Percentiles rank a stretch among this genome's conserved stretches.
Conservation (phyloP, 2,888 invertebrate genomes). For the Hydraecia micacea region DNA sequence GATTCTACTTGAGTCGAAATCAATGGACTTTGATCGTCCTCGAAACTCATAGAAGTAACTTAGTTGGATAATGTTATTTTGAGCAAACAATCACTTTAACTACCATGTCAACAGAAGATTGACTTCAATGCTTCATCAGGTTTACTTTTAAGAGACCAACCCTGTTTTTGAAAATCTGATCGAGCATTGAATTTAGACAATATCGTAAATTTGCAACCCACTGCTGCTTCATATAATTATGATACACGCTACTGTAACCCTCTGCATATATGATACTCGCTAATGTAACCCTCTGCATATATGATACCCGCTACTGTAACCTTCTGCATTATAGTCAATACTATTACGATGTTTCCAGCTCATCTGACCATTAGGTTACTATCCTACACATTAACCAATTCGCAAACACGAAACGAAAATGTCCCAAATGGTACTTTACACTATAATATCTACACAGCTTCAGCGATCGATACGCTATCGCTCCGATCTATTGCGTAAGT, state of each 20-base stretch:
- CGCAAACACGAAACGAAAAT: not conserved
- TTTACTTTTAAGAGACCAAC: not conserved
- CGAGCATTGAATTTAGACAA: not conserved
- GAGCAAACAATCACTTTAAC: not conserved
- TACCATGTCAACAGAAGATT: not conserved
- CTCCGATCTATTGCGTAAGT: conserved; percentile 18
- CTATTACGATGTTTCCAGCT: not conserved
- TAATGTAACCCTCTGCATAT: not conserved
- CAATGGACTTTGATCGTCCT: too few species aligned
- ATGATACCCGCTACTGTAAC: not conserved
- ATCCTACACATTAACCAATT: not conserved
- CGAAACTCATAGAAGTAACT: not conserved
- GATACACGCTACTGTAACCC: not conserved
- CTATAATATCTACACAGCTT: conserved; percentile 14
- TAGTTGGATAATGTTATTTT: not conserved
- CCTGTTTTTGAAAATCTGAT: too few species aligned
- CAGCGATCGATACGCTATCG: conserved; percentile 3
- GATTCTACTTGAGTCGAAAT: not conserved
- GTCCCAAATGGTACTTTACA: not conserved
- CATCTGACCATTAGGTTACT: not conserved
- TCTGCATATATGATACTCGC: not conserved
- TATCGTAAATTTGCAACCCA: not conserved
- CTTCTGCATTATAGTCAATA: not conserved
- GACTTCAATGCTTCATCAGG: not conserved
- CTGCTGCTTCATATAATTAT: not conserved